These are phyloP conservation scores for Tachyglossus aculeatus DNA, from an alignment of 2,797 vertebrate genomes.

Conservation along the genomic window DNA sequence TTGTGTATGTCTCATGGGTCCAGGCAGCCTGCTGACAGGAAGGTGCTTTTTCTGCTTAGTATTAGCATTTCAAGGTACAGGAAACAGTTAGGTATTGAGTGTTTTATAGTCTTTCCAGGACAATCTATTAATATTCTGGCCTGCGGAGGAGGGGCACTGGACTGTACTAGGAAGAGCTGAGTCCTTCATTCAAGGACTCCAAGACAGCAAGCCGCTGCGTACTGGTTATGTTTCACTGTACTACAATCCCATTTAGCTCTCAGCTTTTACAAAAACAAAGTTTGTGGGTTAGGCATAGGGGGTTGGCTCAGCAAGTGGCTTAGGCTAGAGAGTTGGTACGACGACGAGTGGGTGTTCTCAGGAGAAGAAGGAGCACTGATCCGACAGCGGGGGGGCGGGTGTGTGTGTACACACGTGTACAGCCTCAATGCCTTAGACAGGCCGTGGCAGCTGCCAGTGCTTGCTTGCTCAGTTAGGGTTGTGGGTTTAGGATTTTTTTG, in stretches of 20 bases:
- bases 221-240: constrained; percentile 39
- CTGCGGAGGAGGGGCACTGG: constrained; percentile 7
- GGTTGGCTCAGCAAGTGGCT: background rate
- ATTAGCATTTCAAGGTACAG: constrained; percentile 61
- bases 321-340: constrained; percentile 4
- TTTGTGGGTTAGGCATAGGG: background rate
- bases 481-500: constrained; percentile 32
- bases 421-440: background rate
- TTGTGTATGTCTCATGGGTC: constrained; percentile 5
- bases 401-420: background rate
- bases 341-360: background rate
- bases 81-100: constrained; percentile 48
- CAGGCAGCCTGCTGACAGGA: constrained; percentile 22
- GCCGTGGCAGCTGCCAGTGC: background rate
- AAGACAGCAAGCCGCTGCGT: constrained; percentile 12
- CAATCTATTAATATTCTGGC: constrained; percentile 51
- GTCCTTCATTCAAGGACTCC: constrained; percentile 12
- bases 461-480: constrained; percentile 39
- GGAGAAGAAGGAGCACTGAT: background rate
- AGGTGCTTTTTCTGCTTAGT: background rate
- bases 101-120: constrained; percentile 46
- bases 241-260: constrained; percentile 26
- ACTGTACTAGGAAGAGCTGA: constrained; percentile 32
- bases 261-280: background rate
- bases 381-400: background rate